These are phyloP conservation scores for Phaetusa simplex DNA, from an alignment of 2,113 vertebrate genomes.

Conservation along the genomic window DNA sequence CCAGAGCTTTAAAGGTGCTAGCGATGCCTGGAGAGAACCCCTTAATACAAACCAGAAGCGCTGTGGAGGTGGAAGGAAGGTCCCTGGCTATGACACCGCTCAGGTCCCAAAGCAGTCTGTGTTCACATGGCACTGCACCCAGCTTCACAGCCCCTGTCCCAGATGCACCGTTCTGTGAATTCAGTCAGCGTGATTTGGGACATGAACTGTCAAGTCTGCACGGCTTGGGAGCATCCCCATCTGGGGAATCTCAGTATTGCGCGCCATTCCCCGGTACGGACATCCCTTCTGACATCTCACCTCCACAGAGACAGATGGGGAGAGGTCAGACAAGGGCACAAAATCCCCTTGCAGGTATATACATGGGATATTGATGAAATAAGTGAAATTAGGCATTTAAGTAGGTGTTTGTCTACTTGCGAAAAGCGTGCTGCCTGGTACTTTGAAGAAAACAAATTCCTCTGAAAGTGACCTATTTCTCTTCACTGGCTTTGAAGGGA, in stretches of 20 bases:
- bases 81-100: not conserved
- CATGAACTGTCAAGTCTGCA: not conserved
- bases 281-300: not conserved
- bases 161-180: not conserved
- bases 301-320: not conserved
- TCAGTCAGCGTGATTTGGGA: not conserved
- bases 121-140: not conserved
- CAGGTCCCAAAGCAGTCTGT: not conserved
- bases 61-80: not conserved
- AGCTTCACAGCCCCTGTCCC: not conserved
- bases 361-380: not conserved
- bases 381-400: not conserved
- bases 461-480: not conserved
- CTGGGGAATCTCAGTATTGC: not conserved
- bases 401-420: not conserved
- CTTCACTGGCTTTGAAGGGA: not conserved
- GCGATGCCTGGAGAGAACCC: not conserved
- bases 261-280: not conserved
- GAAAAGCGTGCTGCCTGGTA: not conserved
- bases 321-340: not conserved
- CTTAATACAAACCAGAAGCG: not conserved
- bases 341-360: not conserved
- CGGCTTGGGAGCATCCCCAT: not conserved
- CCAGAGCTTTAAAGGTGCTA: not conserved
- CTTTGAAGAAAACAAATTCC: not conserved